Evolutionary conservation across 2,797 vertebrate species (phyloP), one percentile per base, ranked within the genome.

Genomic region (Chelidonichthys spinosus): DNA sequence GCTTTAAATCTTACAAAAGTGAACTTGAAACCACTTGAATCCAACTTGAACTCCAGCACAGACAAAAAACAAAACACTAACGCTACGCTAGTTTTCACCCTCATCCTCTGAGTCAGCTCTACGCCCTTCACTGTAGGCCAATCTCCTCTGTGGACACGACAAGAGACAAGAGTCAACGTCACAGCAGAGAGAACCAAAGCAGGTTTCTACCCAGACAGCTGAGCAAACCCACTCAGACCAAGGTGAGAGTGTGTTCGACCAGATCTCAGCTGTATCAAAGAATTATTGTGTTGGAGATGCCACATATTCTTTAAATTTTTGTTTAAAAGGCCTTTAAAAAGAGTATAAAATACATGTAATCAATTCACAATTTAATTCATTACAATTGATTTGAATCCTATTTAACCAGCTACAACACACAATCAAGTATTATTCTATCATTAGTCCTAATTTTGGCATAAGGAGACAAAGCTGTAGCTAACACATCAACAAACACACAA

Each of bases 121-220:
- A 95, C 83, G 92, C 95, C 95, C 92, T 84, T 94, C 92, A 92
- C 90, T 94, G 95, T 90, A 91, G 93, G 86, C 90, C 94, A 95
- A 89, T 84, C 92, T 96, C 94, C 95, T 96, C 97, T 98, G 97
- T 89, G 93, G 96, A 97, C 95, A 95, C 93, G 95, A 94, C 90
- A 95, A 95, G 89, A 94, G 92, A 93, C 67, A 91, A 93, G 83
- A 91, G 90, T 92, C 90, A 84, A 87, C 65, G 93, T 92, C 79
- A 87, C 88, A 84, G 74, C 85, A 92, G 89, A 90, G 76, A 64
- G 10, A 35, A 36, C 11, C 18, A 32, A 14, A 47, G 4, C 17
- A 18, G 10, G 36, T 40, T 75, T 64, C 55, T 46, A 56, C 54
- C 4, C 25, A 76, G 7, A 76, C 61, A 17, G 17, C 42, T 33